Evolutionary conservation across 2,888 invertebrate species (phyloP), one percentile per base, ranked within the genome.

Genomic region (Meteorus cinctellus): DNA sequence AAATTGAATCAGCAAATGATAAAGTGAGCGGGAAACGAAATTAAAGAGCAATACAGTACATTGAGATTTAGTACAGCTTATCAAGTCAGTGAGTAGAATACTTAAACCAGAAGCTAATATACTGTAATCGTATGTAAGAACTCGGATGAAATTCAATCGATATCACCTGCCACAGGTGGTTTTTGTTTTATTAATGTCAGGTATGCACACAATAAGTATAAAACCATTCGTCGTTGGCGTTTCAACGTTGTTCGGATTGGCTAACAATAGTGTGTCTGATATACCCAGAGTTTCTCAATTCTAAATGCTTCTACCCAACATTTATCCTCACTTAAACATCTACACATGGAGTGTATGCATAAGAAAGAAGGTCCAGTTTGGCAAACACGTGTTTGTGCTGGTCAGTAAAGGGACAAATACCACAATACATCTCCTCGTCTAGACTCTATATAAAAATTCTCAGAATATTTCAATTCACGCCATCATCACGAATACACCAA

Each of bases 101-200:
- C 14, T 48, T n/a, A 55, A 8, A 19, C 19, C 19, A 19, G n/a
- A 24, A 19, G 19, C 19, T 55, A 41, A 65, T 36, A 65, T 36
- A 65, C 10, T 65, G 5, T 34, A 60, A 68, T 48, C 62, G 62
- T 72, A 36, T 27, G 14, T 74, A 78, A 55, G 19, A 55, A 55
- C n/a, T 4, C n/a, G 19, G 55, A 65, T 36, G 34, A 14, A 27
- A 68, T 76, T 77, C 71, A 77, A 80, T 79, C 76, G 65, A 77
- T 77, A 79, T 81, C 83, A 82, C 81, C 81, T 81, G 84, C 81
- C 82, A 84, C 87, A 88, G 87, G 87, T 87, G 87, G 83, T 87
- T 85, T 78, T 84, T 82, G 82, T 82, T 83, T 84, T 83, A 82
- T 84, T 83, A 84, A 82, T 81, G 78, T 62, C 79, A 78, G 67